These are phyloP conservation scores for Coturnix japonica DNA, from an alignment of 2,113 vertebrate species.

Conservation along the genomic window DNA sequence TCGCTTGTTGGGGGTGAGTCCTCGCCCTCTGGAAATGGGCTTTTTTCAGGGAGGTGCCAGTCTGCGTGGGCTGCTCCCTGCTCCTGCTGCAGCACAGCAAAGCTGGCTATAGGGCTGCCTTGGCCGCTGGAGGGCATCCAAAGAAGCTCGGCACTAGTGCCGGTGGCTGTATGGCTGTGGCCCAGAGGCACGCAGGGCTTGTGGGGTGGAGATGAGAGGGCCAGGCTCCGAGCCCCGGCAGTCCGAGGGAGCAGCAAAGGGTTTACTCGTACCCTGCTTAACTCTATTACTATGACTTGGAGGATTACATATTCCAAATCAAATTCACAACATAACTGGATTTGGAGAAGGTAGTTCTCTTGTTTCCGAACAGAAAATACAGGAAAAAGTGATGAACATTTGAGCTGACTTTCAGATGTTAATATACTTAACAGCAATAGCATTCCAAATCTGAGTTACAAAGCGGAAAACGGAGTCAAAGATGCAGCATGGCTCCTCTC, in stretches of 20 bases:
- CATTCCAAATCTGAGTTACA: not conserved
- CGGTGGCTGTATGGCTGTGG: fast-evolving
- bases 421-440: not conserved
- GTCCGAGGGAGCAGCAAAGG: not conserved
- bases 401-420: not conserved
- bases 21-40: not conserved
- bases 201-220: not conserved
- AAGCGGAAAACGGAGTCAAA: not conserved
- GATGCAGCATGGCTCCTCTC: not conserved
- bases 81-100: not conserved
- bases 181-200: not conserved
- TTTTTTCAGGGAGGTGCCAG: not conserved
- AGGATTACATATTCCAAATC: conserved; percentile 35
- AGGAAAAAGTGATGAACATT: not conserved
- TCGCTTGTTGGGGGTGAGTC: not conserved
- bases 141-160: not conserved
- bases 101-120: not conserved
- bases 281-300: not conserved
- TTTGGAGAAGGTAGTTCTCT: conserved; percentile 4
- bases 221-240: not conserved
- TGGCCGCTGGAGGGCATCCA: not conserved
- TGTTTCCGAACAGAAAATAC: not conserved
- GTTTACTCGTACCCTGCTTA: not conserved
- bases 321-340: not conserved
- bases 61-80: fast-evolving